Conservation (phyloP, 2,888 invertebrate genomes). For the Stenchaetothrips biformis region DNA sequence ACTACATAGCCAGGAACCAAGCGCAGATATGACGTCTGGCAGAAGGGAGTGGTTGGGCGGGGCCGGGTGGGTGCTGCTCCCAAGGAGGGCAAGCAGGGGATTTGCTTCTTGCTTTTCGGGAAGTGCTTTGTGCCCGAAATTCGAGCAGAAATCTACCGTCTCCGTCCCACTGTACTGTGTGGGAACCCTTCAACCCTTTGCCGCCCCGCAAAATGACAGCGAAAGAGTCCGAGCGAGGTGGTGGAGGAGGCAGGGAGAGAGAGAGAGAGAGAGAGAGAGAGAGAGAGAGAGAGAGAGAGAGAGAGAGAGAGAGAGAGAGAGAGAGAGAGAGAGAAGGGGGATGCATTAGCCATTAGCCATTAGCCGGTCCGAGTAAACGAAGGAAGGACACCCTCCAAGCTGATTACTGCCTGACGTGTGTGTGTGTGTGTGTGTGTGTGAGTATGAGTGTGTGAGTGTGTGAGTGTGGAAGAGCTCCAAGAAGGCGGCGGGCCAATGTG, state of each 20-base stretch:
- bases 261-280: not conserved
- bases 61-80: not conserved
- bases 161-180: no score
- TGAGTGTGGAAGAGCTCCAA: not conserved
- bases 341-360: slow-evolving; percentile 24
- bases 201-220: not conserved
- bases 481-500: not conserved
- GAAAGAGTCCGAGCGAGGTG: not conserved
- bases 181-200: no score
- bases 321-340: not conserved
- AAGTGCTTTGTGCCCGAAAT: no score
- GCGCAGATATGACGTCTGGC: slow-evolving; percentile 3
- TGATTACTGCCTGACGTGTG: slow-evolving; percentile 18
- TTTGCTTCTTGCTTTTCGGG: no score
- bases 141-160: no score
- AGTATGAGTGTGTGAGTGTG: not conserved
- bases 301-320: slow-evolving; percentile 14
- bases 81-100: no score
- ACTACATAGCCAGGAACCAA: slow-evolving; percentile 13
- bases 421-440: not conserved
- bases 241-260: not conserved
- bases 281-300: not conserved
- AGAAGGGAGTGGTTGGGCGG: not conserved
- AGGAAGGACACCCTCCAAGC: slow-evolving; percentile 22
- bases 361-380: slow-evolving; percentile 20